phyloP scores from a whole-genome alignment of 2,888 invertebrate genomes.

The Synanthedon andrenaeformis region DNA sequence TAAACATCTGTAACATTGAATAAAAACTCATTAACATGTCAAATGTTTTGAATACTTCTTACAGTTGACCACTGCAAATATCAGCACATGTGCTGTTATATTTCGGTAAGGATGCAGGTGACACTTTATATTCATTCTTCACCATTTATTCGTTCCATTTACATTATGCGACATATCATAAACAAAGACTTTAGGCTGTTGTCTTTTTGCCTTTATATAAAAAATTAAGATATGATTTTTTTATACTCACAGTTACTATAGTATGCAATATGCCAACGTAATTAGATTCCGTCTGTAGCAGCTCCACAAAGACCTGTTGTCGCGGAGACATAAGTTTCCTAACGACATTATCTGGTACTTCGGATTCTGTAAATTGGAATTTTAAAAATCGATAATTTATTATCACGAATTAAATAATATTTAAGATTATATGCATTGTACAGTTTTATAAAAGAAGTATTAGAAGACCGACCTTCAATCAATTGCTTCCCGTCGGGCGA shows the following conservation, averaged over 20 bases:
- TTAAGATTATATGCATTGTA: too few species aligned
- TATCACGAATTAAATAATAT: neutral
- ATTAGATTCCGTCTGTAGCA: slow-evolving; percentile 96
- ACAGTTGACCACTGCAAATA: neutral
- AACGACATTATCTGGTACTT: slow-evolving; percentile 72
- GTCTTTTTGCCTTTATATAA: too few species aligned
- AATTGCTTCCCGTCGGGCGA: slow-evolving; percentile 79
- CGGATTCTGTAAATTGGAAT: slow-evolving; percentile 47
- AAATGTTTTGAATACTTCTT: neutral
- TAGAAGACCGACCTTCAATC: slow-evolving; percentile 44
- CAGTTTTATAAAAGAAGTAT: too few species aligned
- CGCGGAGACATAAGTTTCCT: slow-evolving; percentile 79
- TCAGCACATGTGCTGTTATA: too few species aligned
- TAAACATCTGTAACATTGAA: slow-evolving; percentile 79
- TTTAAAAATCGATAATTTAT: too few species aligned
- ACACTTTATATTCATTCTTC: neutral
- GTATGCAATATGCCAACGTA: slow-evolving; percentile 96
- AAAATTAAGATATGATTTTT: too few species aligned
- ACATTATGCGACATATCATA: too few species aligned
- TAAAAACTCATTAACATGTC: slow-evolving; percentile 3
- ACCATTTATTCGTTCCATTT: too few species aligned
- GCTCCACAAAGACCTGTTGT: slow-evolving; percentile 89
- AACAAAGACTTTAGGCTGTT: too few species aligned
- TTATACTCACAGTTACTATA: slow-evolving; percentile 81
- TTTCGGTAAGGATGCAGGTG: too few species aligned